Evolutionary conservation across 2,797 vertebrate genomes (phyloP).

Genomic region (Argya squamiceps): DNA sequence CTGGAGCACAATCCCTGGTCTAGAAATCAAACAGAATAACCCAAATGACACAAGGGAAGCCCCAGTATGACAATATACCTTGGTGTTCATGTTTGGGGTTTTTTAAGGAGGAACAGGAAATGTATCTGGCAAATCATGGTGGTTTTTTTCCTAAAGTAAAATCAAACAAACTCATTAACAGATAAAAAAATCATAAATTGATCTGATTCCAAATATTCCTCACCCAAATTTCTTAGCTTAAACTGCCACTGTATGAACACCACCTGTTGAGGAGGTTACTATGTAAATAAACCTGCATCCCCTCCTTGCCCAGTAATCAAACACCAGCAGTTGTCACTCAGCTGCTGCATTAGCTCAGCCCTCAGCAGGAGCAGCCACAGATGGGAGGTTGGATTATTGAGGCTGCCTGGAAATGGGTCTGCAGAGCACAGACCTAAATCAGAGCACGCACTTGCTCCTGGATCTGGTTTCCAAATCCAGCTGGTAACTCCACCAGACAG

Average conservation of each 20-base stretch:
- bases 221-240: not conserved
- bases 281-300: not conserved
- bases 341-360: not conserved
- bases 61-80: fast-evolving
- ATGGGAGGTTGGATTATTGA: not conserved
- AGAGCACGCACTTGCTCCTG: not conserved
- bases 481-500: not conserved
- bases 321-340: conserved; percentile 1
- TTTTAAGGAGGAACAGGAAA: not conserved
- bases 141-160: not conserved
- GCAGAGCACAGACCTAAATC: not conserved
- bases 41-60: not conserved
- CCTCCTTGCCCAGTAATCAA: not conserved
- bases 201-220: not conserved
- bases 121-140: not conserved
- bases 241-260: not conserved
- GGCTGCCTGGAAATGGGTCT: not conserved
- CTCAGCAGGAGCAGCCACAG: not conserved
- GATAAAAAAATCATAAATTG: not conserved
- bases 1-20: not conserved
- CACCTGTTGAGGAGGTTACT: not conserved
- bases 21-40: not conserved
- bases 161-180: not conserved
- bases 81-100: fast-evolving
- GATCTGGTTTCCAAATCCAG: not conserved